Evolutionary conservation across 1,140 invertebrate genomes (phyloP).

Genomic region (Periplaneta americana): DNA sequence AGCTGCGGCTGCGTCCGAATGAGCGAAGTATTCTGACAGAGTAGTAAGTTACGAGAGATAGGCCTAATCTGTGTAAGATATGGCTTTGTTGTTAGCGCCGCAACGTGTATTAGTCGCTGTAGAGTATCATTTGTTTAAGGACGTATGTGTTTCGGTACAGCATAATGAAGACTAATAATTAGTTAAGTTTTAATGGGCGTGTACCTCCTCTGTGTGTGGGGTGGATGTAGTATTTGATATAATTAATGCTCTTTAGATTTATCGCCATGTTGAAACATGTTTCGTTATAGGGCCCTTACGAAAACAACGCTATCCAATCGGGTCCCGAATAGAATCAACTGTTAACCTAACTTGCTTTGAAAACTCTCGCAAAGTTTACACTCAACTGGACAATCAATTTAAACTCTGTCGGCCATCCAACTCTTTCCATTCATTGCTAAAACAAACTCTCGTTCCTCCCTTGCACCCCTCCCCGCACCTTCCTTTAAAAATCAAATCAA

Average conservation of each 20-base stretch:
- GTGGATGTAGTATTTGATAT: not conserved
- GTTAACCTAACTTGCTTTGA: not conserved
- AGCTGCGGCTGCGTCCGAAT: no score
- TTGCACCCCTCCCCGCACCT: not conserved
- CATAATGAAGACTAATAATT: not conserved
- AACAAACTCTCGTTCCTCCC: not conserved
- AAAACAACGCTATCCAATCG: not conserved
- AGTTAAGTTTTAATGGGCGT: not conserved
- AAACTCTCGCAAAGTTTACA: not conserved
- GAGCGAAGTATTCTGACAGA: no score
- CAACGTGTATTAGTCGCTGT: no score
- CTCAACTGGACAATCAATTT: not conserved
- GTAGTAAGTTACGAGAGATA: no score
- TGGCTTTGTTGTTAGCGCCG: no score
- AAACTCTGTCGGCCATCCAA: not conserved
- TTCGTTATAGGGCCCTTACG: not conserved
- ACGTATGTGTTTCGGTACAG: not conserved
- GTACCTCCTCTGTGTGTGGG: not conserved
- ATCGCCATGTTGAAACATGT: not conserved
- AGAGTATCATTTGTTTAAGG: not conserved
- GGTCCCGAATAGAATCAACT: not conserved
- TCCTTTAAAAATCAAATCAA: not conserved
- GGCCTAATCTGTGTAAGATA: no score
- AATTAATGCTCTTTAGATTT: not conserved
- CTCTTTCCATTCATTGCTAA: not conserved